Evolutionary conservation across 2,888 invertebrate species (phyloP), one percentile per base, ranked within the genome.

Genomic region (Phragmatobia fuliginosa): DNA sequence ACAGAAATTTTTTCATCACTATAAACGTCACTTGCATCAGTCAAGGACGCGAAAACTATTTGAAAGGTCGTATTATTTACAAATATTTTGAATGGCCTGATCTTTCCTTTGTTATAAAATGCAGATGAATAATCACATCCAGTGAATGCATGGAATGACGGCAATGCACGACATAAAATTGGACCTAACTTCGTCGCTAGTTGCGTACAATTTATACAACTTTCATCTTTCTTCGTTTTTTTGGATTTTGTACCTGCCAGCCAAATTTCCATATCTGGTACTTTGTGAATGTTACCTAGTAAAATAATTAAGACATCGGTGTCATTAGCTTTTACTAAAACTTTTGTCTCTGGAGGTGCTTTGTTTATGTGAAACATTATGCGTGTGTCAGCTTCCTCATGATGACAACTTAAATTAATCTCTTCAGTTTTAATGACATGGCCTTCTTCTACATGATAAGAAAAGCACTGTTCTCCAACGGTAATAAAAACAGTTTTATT

Each of bases 401-500:
- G 67, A 21, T 58, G 28, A 52, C 66, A 66, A 59, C 11, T 41
- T 32, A 38, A 64, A 49, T 64, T 32, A 49, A 21, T 49, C 66
- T 69, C 64, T 62, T 60, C 62, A 60, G 25, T 66, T 52, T 65
- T 70, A 18, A 62, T 16, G 58, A 65, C 66, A 25, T 25, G 38
- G 62, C 56, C 66, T 61, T 16, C 61, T 33, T 16, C 60, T 41
- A 49, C 16, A 32, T 21, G 25, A 70, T 62, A 70, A 58, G 65
- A 66, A 61, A 49, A 71, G 25, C 71, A 71, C 56, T 60, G 45
- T 18, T 65, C 56, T 38, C 41, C 69, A 36, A 72, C 65, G 28
- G 69, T 66, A 38, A 68, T 28, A 62, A 58, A 66, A n/a, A 45
- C 64, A 64, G 67, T 72, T 62, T 68, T 84, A 56, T 77, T 81